Percentiles rank a stretch among this genome's conserved stretches.
phyloP scores from a whole-genome alignment of 2,113 vertebrate species.

The Varanus salvator region DNA sequence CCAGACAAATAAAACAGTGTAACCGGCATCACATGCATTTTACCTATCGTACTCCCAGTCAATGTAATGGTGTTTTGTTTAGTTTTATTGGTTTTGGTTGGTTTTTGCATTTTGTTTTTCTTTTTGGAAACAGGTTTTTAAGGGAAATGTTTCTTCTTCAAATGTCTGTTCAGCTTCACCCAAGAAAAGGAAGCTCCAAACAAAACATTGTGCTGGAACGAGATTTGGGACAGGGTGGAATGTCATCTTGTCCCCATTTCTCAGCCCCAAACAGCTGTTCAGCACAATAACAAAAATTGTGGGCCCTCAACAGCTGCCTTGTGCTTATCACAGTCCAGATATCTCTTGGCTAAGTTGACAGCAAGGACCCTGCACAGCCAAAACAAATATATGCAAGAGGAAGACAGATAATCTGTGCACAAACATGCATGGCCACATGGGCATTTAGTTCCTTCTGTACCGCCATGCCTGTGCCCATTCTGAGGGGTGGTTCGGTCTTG shows the following conservation, averaged over 20 bases:
- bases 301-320: constrained; percentile 74
- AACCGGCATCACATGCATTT: neutral
- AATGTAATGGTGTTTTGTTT: fast-evolving
- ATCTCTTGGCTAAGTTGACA: constrained; percentile 48
- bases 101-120: constrained; percentile 5
- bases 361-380: constrained; percentile 71
- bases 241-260: constrained; percentile 28
- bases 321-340: constrained; percentile 64
- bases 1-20: neutral
- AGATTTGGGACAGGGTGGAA: neutral
- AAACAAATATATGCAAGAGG: constrained; percentile 53
- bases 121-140: neutral
- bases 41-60: neutral
- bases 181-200: constrained; percentile 38
- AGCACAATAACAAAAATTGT: constrained; percentile 44
- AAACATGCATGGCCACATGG: neutral
- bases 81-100: neutral
- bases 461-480: neutral
- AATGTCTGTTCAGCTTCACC: neutral
- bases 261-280: constrained; percentile 70
- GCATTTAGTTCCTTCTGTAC: no score
- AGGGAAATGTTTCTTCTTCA: neutral
- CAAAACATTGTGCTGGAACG: constrained; percentile 46
- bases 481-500: neutral
- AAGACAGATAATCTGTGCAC: constrained; percentile 19